These are phyloP conservation scores for Popillia japonica DNA, from an alignment of 1,140 invertebrate genomes.

Conservation along the genomic window DNA sequence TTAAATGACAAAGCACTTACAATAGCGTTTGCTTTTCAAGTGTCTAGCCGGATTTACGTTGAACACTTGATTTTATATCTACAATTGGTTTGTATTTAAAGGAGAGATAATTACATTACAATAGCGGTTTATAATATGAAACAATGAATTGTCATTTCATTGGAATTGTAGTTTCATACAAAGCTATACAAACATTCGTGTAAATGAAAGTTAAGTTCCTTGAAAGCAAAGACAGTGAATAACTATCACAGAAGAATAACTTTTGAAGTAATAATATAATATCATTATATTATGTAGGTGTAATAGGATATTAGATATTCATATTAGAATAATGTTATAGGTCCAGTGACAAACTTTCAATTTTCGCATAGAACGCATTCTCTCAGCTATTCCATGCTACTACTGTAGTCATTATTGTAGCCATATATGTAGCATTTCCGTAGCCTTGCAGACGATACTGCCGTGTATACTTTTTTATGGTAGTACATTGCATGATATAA, in stretches of 20 bases:
- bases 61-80: neutral
- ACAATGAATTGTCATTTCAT: neutral
- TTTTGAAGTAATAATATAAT: too few species aligned
- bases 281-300: too few species aligned
- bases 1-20: neutral
- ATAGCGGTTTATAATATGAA: neutral
- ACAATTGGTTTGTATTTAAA: neutral
- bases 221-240: neutral
- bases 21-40: neutral
- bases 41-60: constrained; percentile 1
- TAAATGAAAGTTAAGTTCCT: neutral
- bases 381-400: too few species aligned
- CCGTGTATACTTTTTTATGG: too few species aligned
- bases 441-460: too few species aligned
- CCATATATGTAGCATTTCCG: too few species aligned
- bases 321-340: too few species aligned
- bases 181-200: neutral
- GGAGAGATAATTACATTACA: neutral
- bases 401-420: too few species aligned
- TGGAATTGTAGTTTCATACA: neutral
- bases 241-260: neutral
- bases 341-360: too few species aligned
- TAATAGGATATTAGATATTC: too few species aligned
- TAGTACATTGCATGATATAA: too few species aligned
- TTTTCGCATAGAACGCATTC: too few species aligned